These are phyloP conservation scores for Aurelia sp. DNA, from an alignment of 30 jellyfish, hydroid and myxozoan genomes.

Conservation along the genomic window DNA sequence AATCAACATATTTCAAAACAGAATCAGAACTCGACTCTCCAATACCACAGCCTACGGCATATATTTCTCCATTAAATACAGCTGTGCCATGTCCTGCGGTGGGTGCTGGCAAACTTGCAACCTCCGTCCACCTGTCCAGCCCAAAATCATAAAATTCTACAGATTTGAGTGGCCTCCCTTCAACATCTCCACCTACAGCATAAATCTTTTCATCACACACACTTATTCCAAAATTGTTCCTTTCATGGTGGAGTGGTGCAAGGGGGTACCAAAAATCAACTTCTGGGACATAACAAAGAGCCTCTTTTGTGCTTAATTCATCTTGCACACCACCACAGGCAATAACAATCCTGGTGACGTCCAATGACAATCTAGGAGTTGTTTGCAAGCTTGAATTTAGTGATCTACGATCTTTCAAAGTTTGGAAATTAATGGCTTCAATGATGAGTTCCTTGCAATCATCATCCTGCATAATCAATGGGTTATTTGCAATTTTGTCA, in stretches of 20 bases:
- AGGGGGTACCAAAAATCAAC: slow-evolving; percentile 98
- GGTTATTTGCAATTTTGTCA: slow-evolving; percentile 81
- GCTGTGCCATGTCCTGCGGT: slow-evolving; percentile 78
- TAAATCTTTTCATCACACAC: slow-evolving; percentile 55
- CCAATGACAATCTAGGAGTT: slow-evolving; percentile 66
- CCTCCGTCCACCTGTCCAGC: slow-evolving; percentile 80
- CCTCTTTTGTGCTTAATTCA: slow-evolving; percentile 89
- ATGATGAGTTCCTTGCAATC: slow-evolving; percentile 61
- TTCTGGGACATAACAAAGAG: slow-evolving; percentile 89
- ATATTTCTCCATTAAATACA: slow-evolving; percentile 87
- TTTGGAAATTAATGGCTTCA: slow-evolving; percentile 72
- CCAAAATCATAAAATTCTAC: slow-evolving; percentile 81
- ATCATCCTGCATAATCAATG: slow-evolving; percentile 53
- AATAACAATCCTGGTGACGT: slow-evolving; percentile 54
- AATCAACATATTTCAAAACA: slow-evolving; percentile 70
- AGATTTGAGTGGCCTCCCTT: slow-evolving; percentile 57
- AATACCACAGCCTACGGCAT: slow-evolving; percentile 90
- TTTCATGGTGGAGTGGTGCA: slow-evolving; percentile 80
- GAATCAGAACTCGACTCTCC: slow-evolving; percentile 69
- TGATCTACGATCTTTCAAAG: slow-evolving; percentile 80
- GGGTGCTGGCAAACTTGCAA: slow-evolving; percentile 67
- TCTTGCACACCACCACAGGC: slow-evolving; percentile 98
- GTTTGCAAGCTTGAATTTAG: slow-evolving; percentile 6
- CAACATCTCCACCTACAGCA: slow-evolving; percentile 90
- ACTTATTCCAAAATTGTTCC: slow-evolving; percentile 67